These are phyloP conservation scores for Pogonocichla stellata DNA, from an alignment of 2,113 vertebrate genomes.

Conservation along the genomic window DNA sequence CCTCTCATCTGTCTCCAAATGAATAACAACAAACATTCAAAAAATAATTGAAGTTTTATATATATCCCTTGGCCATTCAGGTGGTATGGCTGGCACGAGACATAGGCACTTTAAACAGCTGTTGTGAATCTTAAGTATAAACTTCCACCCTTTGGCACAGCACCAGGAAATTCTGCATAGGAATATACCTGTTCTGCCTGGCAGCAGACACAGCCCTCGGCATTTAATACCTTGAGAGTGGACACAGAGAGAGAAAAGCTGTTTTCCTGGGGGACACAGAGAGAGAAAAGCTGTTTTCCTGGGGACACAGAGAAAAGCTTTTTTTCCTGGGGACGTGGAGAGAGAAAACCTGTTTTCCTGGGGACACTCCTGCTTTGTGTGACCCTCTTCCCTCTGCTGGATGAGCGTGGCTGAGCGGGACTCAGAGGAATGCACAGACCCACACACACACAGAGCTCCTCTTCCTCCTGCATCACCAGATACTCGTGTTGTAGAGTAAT, in stretches of 20 bases:
- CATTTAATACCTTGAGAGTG: not conserved
- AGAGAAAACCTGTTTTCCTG: not conserved
- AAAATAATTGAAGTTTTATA: constrained; percentile 70
- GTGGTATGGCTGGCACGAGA: constrained; percentile 64
- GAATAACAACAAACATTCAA: constrained; percentile 65
- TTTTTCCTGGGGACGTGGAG: too few relatives aligned
- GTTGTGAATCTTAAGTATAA: constrained; percentile 63
- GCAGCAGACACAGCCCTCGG: not conserved
- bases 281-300: too few relatives aligned
- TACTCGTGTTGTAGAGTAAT: not conserved
- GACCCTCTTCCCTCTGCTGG: not conserved
- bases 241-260: not conserved
- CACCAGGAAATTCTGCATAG: constrained; percentile 43
- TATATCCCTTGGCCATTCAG: constrained; percentile 69
- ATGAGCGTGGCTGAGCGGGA: fast-evolving
- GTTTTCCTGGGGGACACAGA: too few relatives aligned
- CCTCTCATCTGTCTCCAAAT: constrained; percentile 66
- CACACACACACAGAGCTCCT: not conserved
- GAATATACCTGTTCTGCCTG: constrained; percentile 48
- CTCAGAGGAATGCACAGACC: not conserved
- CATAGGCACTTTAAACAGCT: constrained; percentile 56
- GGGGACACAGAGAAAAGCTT: too few relatives aligned
- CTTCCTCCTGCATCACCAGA: not conserved
- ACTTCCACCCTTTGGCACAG: constrained; percentile 51
- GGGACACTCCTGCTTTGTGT: not conserved